A percentile compares a stretch with the other conserved stretches of the same genome.
Evolutionary conservation across 2,113 vertebrate species (phyloP).

Genomic region (Monopterus albus): DNA sequence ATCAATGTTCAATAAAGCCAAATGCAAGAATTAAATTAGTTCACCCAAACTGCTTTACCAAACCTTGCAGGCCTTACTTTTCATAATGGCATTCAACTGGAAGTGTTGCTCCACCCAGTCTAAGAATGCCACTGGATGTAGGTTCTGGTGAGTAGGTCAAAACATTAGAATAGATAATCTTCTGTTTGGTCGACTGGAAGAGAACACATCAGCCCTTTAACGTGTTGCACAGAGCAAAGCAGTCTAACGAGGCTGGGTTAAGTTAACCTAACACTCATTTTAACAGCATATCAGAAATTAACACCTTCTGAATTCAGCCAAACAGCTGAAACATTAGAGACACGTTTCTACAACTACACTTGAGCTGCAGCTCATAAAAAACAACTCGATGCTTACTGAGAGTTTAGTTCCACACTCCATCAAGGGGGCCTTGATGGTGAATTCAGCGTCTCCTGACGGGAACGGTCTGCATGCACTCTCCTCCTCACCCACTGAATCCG

Average conservation of each 20-base stretch:
- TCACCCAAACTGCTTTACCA: neutral
- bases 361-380: neutral
- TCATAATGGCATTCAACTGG: slow-evolving; percentile 79
- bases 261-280: no score
- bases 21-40: neutral
- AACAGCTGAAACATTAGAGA: neutral
- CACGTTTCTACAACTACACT: neutral
- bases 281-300: neutral
- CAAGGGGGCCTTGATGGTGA: slow-evolving; percentile 54
- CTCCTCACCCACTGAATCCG: neutral
- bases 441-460: slow-evolving; percentile 40
- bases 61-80: slow-evolving; percentile 51
- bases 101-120: slow-evolving; percentile 58
- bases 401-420: slow-evolving; percentile 72
- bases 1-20: no score
- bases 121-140: slow-evolving; percentile 60
- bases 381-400: slow-evolving; percentile 56
- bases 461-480: slow-evolving; percentile 52
- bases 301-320: neutral
- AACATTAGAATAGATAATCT: slow-evolving; percentile 73
- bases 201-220: neutral
- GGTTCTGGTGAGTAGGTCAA: slow-evolving; percentile 71
- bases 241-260: no score
- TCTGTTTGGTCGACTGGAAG: slow-evolving; percentile 69
- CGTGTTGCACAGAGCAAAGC: neutral